Evolutionary conservation across 2,888 invertebrate genomes (phyloP), one percentile per base, ranked within the genome.

Genomic region (Meteorus cinctellus): DNA sequence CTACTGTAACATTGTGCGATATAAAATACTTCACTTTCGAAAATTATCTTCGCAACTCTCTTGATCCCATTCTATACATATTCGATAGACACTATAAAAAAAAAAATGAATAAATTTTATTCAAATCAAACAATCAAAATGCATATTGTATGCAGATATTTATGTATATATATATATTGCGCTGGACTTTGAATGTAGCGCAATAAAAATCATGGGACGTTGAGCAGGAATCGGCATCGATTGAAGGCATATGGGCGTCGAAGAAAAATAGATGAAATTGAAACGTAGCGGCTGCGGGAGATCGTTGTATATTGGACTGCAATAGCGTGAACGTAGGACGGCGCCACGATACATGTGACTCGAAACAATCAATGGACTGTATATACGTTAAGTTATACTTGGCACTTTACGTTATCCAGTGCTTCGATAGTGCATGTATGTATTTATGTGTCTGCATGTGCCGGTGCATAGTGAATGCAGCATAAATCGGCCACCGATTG

Each of bases 281-380:
- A 80, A 80, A 80, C 75, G 80, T 79, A 80, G 74, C 79, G 75
- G 68, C 78, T 74, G 55, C 74, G 69, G 73, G 69, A 74, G 78
- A 80, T 77, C 74, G 79, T 79, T 80, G 78, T 80, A 80, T 79
- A 80, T 80, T 78, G 80, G 66, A 79, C 78, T 78, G 80, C 79
- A 79, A 79, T 80, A 79, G 77, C 75, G 73, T 71, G 55, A 68
- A 12, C 27, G 62, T 14, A 62, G 62, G 14, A 65, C 36, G 65
- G 36, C 31, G 65, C 65, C 36, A 74, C 68, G 34, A 65, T 65
- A 36, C 65, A 65, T 36, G 34, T 12, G 19, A 65, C 65, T 65
- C n/a, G 65, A 36, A 65, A 65, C 65, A 65, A 65, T 65, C 65
- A n/a, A 36, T 65, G 65, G 55, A 55, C 55, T 34, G 36, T 19